These are phyloP conservation scores for Leptothorax acervorum DNA, from an alignment of 2,888 invertebrate genomes.

Conservation along the genomic window DNA sequence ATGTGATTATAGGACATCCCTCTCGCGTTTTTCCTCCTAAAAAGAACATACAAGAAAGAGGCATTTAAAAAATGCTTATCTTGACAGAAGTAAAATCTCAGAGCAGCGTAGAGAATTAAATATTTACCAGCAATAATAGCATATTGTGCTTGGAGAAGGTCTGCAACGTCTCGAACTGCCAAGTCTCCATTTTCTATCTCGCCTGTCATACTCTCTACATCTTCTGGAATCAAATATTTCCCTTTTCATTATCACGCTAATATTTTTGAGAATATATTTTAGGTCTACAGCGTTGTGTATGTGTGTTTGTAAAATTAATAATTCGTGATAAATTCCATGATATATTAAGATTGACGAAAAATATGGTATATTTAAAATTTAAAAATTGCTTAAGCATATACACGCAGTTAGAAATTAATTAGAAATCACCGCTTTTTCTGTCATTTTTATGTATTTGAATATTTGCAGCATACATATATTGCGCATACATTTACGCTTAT, in stretches of 20 bases:
- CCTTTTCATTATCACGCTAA: conserved; percentile 33
- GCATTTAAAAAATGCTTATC: conserved; percentile 6
- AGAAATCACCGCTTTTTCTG: background rate
- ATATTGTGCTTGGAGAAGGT: conserved; percentile 95
- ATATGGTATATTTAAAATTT: conserved; percentile 16
- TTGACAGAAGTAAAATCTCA: conserved; percentile 1
- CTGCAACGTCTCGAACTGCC: conserved; percentile 93
- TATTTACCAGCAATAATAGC: conserved; percentile 93
- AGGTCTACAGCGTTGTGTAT: background rate
- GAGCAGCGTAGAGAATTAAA: background rate
- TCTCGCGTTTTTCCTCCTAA: conserved; percentile 96
- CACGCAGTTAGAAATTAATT: conserved; percentile 11
- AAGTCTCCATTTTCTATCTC: conserved; percentile 88
- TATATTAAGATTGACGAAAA: background rate
- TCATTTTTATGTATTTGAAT: conserved; percentile 23
- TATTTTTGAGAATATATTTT: background rate
- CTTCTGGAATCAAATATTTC: conserved; percentile 81
- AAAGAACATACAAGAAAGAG: conserved; percentile 60
- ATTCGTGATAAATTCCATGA: background rate
- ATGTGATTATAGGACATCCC: conserved; percentile 97
- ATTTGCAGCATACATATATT: background rate
- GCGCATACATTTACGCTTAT: background rate
- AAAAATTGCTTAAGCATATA: background rate
- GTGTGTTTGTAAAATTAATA: conserved; percentile 13
- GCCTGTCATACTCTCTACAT: conserved; percentile 85